Evolutionary conservation across 2,797 vertebrate species (phyloP), one percentile per base, ranked within the genome.

Genomic region (Melanotaenia parkinsoni): DNA sequence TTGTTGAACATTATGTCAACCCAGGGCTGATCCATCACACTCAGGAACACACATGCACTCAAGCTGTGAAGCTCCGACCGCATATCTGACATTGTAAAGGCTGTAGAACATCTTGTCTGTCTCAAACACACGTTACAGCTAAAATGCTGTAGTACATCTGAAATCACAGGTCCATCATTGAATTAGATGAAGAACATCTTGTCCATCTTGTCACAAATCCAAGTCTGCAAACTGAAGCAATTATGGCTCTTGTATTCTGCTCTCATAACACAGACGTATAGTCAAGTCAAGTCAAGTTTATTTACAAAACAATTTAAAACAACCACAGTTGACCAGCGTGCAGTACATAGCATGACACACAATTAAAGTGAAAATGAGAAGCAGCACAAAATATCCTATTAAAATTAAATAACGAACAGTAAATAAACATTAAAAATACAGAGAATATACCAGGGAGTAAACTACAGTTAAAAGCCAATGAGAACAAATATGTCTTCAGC

Each of bases 1-100:
- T 77, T 92, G 89, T 91, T 88, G 86, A 88, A 90, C 89, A 90
- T 91, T 82, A 88, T 90, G 88, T 90, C 91, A 90, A 91, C 80
- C 79, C 74, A 74, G 59, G 65, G 76, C 85, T 82, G 87, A 92
- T 93, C 88, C 88, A 91, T 90, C 88, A 88, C 70, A 70, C 84
- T 77, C 83, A 80, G 59, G 40, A 80, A 83, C 74, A 67, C 83
- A 59, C 69, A 71, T 72, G 71, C 67, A 67, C 62, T 74, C 68
- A 61, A 74, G 75, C 72, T 71, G 77, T 80, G 79, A 76, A 86
- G 82, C 83, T 88, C 76, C 14, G 32, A 84, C 84, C 64, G 22
- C 89, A 91, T 79, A 83, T 89, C 88, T 90, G 89, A 91, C 91
- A 85, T 81, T 89, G 87, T 86, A 86, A 84, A 81, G 73, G 81